Base-by-base conservation (phyloP, 2,888 invertebrate genomes). In the Ischnus inquisitorius region DNA sequence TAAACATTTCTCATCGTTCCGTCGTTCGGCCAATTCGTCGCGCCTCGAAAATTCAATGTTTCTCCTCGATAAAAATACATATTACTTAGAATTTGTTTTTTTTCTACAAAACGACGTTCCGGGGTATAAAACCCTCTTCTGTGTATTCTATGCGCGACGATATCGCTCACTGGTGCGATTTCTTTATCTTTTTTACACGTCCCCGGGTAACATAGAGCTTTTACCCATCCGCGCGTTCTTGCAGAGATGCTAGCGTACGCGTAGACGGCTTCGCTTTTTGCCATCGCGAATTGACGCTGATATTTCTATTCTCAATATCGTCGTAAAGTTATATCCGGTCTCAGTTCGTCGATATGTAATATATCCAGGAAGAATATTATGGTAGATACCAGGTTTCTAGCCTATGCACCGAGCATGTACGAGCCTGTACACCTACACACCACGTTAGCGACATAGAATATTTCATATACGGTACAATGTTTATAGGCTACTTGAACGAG, bases 401-500 rank as follows among this genome's bases (percentile, higher is more conserved):
- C n/a, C n/a, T n/a, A n/a, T n/a, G n/a, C n/a, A n/a, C n/a, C n/a
- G n/a, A n/a, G n/a, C n/a, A n/a, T n/a, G n/a, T n/a, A n/a, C n/a
- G n/a, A n/a, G n/a, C n/a, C n/a, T n/a, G n/a, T n/a, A n/a, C 8
- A 34, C 34, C 22, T 54, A 10, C 54, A 54, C 2, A 12, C 19
- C 5, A 19, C 19, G 54, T 22, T 22, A 22, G 22, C 54, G 10
- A 3, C 10, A 22, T 12, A 12, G 54, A 3, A 22, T 25, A 25
- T 28, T 72, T 39, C 43, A 43, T 72, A 57, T 60, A 41, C 22
- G 5, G 8, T 3, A 54, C 43, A 12, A 39, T 57, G 28, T 71
- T 71, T 41, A 57, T 71, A 57, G 22, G 41, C 41, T 54, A 39
- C 64, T 39, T 39, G 64, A 64, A 64, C 19, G 39, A 39, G 64